These are phyloP conservation scores for Acleris laterana DNA, from an alignment of 2,888 invertebrate species.

Conservation along the genomic window DNA sequence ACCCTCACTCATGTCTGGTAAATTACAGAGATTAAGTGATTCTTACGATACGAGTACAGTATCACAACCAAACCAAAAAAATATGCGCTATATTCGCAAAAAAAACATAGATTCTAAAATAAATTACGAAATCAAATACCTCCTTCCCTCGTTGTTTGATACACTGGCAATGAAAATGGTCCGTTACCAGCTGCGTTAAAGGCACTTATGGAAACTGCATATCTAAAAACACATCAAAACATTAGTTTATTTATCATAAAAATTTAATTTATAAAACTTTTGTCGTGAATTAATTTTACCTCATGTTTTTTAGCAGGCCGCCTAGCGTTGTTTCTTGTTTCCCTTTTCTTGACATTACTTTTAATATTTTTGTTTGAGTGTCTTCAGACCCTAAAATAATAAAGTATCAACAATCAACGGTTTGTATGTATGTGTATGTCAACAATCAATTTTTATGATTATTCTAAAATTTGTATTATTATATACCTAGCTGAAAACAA, in stretches of 20 bases:
- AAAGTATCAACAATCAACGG: too few species aligned
- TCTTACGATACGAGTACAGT: too few species aligned
- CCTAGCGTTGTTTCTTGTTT: constrained; percentile 72
- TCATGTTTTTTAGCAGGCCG: constrained; percentile 84
- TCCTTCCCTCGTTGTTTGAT: constrained; percentile 94
- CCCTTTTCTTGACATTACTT: constrained; percentile 68
- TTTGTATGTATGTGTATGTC: too few species aligned
- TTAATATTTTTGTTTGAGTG: constrained; percentile 71
- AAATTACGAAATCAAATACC: constrained; percentile 68
- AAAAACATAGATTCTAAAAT: background rate
- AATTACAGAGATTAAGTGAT: too few species aligned
- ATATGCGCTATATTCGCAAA: background rate
- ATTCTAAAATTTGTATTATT: too few species aligned
- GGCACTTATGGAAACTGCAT: constrained; percentile 92
- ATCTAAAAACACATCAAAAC: constrained; percentile 74
- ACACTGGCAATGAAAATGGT: constrained; percentile 90
- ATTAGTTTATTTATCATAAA: background rate
- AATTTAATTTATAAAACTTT: background rate
- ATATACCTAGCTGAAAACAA: too few species aligned
- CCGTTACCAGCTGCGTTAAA: constrained; percentile 94
- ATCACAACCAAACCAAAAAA: too few species aligned
- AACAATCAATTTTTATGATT: too few species aligned
- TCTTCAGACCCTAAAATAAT: constrained; percentile 71
- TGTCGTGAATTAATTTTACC: constrained; percentile 48
- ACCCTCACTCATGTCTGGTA: too few species aligned